A percentile compares a stretch with the other conserved stretches of the same genome.
Conservation (phyloP, 2,797 vertebrate genomes). For the Onychomys torridus region DNA sequence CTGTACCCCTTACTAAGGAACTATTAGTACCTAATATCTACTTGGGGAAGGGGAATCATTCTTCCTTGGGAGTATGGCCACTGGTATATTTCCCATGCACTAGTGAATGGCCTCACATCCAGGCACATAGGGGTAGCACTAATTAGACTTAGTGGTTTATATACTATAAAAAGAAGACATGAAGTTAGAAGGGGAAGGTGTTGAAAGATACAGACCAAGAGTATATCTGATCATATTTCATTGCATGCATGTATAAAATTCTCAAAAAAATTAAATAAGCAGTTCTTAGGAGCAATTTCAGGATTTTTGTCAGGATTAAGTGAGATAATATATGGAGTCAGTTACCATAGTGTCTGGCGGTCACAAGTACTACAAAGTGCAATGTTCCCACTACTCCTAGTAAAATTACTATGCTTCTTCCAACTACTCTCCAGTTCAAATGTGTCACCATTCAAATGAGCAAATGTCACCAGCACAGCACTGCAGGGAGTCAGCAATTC, state of each 20-base stretch:
- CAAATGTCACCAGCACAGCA: not conserved
- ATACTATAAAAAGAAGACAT: not conserved
- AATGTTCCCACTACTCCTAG: not conserved
- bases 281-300: not conserved
- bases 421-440: slow-evolving; percentile 40
- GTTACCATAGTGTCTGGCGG: not conserved
- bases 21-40: not conserved
- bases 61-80: not conserved
- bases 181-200: not conserved
- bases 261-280: not conserved
- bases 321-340: not conserved
- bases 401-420: not conserved
- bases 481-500: not conserved
- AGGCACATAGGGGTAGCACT: not conserved
- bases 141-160: not conserved
- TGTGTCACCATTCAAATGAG: slow-evolving; percentile 26
- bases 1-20: not conserved
- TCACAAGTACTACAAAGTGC: not conserved
- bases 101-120: not conserved
- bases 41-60: not conserved
- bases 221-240: not conserved
- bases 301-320: not conserved
- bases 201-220: not conserved
- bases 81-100: not conserved
- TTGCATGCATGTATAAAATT: not conserved